These are phyloP conservation scores for Linnaemya vulpina DNA, from an alignment of 2,888 invertebrate genomes.

Conservation along the genomic window DNA sequence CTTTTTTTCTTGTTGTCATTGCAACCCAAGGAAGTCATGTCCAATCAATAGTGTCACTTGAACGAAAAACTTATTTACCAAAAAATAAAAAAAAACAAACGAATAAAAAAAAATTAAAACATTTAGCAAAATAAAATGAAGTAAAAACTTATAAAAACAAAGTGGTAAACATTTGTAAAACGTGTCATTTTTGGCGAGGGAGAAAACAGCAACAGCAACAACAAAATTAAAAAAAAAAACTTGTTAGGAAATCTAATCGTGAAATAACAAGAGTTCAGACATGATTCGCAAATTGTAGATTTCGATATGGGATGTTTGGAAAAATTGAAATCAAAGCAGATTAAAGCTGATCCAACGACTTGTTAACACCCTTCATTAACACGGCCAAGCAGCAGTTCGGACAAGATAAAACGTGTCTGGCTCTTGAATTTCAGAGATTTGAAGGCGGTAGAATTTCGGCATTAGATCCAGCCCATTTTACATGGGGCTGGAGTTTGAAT, in stretches of 20 bases:
- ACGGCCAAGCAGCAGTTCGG: background rate
- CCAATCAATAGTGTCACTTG: conserved; percentile 61
- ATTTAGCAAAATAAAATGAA: conserved; percentile 34
- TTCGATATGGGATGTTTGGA: conserved; percentile 11
- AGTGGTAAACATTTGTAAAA: conserved; percentile 70
- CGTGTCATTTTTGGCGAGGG: conserved; percentile 60
- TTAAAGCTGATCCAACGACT: background rate
- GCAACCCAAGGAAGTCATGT: conserved; percentile 61
- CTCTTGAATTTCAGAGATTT: too few species aligned
- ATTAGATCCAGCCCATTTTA: too few species aligned
- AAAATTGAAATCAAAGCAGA: conserved; percentile 12
- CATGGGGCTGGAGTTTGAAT: too few species aligned
- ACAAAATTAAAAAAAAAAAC: conserved; percentile 45
- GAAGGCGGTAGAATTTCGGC: too few species aligned
- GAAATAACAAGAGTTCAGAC: conserved; percentile 71
- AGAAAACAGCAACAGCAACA: conserved; percentile 39
- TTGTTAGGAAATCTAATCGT: conserved; percentile 59
- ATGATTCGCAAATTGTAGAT: conserved; percentile 57
- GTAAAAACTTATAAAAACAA: conserved; percentile 55
- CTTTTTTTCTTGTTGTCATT: conserved; percentile 12
- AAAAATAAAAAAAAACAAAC: conserved; percentile 3
- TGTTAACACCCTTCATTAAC: background rate
- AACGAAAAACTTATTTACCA: background rate
- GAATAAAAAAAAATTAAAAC: conserved; percentile 20
- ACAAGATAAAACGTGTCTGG: too few species aligned